Evolutionary conservation across 2,888 invertebrate genomes (phyloP).

Genomic region (Meiosimyza platycephala): DNA sequence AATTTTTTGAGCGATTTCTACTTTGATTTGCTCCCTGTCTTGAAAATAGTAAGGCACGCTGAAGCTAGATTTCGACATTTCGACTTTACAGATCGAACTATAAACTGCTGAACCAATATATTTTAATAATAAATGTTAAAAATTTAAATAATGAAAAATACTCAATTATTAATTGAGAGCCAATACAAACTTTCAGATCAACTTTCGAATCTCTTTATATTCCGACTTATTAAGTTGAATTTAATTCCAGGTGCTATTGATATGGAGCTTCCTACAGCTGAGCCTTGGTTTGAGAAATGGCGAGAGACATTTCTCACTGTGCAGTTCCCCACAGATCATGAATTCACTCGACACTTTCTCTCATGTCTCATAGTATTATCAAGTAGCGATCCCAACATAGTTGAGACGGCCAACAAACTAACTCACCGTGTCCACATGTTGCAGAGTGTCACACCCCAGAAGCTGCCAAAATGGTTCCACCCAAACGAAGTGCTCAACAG

Average conservation of each 20-base stretch:
- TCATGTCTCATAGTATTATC: constrained; percentile 84
- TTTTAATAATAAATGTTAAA: no score
- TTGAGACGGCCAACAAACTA: constrained; percentile 84
- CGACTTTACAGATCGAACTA: no score
- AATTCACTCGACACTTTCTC: constrained; percentile 91
- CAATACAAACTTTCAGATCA: no score
- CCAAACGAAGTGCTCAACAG: constrained; percentile 83
- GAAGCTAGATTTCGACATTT: no score
- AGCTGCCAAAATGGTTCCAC: constrained; percentile 86
- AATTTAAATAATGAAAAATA: no score
- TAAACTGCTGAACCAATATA: no score
- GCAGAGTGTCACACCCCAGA: constrained; percentile 79
- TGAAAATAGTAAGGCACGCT: no score
- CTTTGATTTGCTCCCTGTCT: no score
- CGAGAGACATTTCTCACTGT: constrained; percentile 89
- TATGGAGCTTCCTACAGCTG: constrained; percentile 79
- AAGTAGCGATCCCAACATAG: constrained; percentile 79
- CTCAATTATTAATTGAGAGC: neutral
- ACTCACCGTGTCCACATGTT: constrained; percentile 84
- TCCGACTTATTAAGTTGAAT: neutral
- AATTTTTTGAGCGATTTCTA: no score
- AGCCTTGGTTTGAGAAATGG: constrained; percentile 97
- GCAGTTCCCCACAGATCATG: constrained; percentile 93
- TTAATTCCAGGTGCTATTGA: constrained; percentile 68
- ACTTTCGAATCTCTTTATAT: neutral